Evolutionary conservation across 2,888 invertebrate species (phyloP).

Genomic region (Andrena minutula): DNA sequence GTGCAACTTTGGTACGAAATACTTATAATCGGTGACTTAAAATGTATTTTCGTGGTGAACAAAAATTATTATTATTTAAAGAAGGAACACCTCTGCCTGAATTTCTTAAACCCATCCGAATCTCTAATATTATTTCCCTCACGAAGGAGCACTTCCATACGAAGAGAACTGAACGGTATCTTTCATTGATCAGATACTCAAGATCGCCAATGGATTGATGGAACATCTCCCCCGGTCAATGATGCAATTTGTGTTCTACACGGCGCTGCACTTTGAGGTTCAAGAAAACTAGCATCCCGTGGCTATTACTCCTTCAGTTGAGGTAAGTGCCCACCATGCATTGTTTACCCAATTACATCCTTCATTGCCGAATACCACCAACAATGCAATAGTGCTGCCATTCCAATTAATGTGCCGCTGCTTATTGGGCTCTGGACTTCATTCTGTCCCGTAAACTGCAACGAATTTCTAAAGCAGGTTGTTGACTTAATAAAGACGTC

Average conservation of each 20-base stretch:
- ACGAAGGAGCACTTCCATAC: not conserved
- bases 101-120: no score
- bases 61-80: not conserved
- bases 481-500: constrained; percentile 55
- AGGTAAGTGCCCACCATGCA: constrained; percentile 22
- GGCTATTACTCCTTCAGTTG: not conserved
- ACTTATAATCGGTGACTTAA: not conserved
- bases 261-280: not conserved
- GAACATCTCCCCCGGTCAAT: not conserved
- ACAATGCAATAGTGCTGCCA: not conserved
- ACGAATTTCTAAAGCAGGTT: constrained; percentile 43
- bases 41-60: not conserved
- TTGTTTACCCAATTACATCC: not conserved
- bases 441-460: constrained; percentile 36
- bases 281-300: not conserved
- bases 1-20: not conserved
- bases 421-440: constrained; percentile 18
- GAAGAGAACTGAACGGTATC: not conserved
- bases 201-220: not conserved
- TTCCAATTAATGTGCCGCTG: constrained; percentile 30
- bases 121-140: not conserved
- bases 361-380: constrained; percentile 7
- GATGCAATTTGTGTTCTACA: not conserved
- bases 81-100: not conserved
- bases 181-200: not conserved